A percentile compares a stretch with the other conserved stretches of the same genome.
These are phyloP conservation scores for Propithecus perrieri DNA, from an alignment of 2,797 vertebrate species.

Conservation along the genomic window DNA sequence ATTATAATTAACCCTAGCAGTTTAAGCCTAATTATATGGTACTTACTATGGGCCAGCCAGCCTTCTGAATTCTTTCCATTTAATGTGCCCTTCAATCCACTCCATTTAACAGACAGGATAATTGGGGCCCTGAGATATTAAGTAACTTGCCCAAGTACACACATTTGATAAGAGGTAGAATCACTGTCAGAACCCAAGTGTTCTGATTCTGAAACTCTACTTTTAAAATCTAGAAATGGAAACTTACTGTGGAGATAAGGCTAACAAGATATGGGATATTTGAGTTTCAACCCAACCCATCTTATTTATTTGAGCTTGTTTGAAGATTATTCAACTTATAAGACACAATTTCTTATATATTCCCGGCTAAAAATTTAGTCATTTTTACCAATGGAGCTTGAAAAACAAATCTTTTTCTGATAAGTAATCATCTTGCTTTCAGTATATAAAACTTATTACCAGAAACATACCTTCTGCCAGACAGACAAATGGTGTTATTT, in stretches of 20 bases:
- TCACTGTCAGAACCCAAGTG: not conserved
- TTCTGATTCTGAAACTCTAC: not conserved
- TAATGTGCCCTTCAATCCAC: not conserved
- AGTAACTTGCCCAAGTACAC: not conserved
- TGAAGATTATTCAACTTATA: conserved; percentile 5
- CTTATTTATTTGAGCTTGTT: not conserved
- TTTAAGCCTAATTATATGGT: not conserved
- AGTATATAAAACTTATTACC: conserved; percentile 68
- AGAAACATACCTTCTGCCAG: conserved; percentile 61
- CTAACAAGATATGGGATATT: not conserved
- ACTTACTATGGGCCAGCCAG: not conserved
- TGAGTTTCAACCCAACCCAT: not conserved
- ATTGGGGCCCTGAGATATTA: not conserved
- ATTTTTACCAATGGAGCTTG: conserved; percentile 46
- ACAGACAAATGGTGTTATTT: conserved; percentile 64
- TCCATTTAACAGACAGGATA: not conserved
- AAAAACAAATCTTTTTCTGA: conserved; percentile 64
- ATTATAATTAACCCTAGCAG: not conserved
- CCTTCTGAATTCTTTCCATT: not conserved
- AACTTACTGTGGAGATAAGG: not conserved
- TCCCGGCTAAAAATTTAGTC: conserved; percentile 22
- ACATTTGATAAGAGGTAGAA: not conserved
- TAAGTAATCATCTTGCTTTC: conserved; percentile 63
- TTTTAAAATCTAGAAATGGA: conserved; percentile 4
- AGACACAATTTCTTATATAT: not conserved